phyloP scores from a whole-genome alignment of 2,888 invertebrate genomes.

The Lasioglossum pauxillum region DNA sequence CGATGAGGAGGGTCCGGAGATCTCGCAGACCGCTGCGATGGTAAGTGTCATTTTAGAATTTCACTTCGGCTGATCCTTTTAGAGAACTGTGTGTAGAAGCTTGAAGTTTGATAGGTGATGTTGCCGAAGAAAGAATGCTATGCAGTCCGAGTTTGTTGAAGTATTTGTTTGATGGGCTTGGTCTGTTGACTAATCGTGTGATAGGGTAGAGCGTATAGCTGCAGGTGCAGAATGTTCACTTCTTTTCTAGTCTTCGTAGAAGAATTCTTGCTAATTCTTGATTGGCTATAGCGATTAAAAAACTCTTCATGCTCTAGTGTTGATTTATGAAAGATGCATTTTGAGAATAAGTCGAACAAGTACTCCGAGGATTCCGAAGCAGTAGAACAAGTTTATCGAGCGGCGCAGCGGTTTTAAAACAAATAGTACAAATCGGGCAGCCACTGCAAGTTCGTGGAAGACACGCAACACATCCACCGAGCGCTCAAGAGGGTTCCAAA shows the following conservation, averaged over 20 bases:
- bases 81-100: not conserved
- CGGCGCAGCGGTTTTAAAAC: not conserved
- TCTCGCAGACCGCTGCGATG: constrained; percentile 78
- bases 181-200: not conserved
- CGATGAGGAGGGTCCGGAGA: constrained; percentile 58
- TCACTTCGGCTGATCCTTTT: too few species aligned
- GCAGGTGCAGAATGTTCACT: not conserved
- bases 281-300: not conserved
- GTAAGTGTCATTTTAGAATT: constrained; percentile 68
- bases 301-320: not conserved
- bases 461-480: not conserved
- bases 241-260: not conserved
- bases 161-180: not conserved
- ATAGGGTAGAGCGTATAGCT: not conserved
- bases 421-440: not conserved
- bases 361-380: not conserved
- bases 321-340: not conserved
- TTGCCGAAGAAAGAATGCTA: too few species aligned
- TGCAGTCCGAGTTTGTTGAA: not conserved
- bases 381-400: not conserved
- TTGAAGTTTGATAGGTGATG: not conserved
- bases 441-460: not conserved
- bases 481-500: not conserved
- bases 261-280: not conserved
- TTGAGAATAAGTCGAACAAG: not conserved